Conservation (phyloP, 2,113 vertebrate genomes). For the Jacana jacana region DNA sequence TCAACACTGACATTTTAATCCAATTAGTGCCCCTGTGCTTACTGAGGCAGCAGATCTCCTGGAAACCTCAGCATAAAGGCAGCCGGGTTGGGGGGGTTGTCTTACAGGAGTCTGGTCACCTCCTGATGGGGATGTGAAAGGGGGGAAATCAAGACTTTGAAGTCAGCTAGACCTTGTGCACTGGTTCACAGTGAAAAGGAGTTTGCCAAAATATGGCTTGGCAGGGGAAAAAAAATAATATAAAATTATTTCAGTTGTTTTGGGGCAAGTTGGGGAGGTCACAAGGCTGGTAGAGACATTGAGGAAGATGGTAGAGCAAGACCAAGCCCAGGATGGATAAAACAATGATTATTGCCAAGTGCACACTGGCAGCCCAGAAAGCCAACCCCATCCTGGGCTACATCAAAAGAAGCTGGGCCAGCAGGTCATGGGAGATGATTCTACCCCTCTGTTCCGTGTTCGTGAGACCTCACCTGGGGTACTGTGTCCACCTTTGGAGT, state of each 20-base stretch:
- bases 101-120: neutral
- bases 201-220: neutral
- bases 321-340: neutral
- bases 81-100: neutral
- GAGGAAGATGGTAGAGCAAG: neutral
- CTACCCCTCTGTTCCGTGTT: too few relatives aligned
- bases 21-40: neutral
- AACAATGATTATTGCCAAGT: neutral
- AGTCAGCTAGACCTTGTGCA: neutral
- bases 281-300: neutral
- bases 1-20: neutral
- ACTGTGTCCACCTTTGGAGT: too few relatives aligned
- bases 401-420: too few relatives aligned
- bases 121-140: neutral
- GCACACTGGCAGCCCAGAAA: too few relatives aligned
- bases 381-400: too few relatives aligned
- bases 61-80: neutral
- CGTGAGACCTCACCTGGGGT: too few relatives aligned
- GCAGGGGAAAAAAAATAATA: neutral
- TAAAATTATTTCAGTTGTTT: neutral
- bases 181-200: neutral
- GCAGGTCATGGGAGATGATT: too few relatives aligned
- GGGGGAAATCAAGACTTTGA: neutral
- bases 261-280: neutral
- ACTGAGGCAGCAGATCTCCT: neutral